Base-by-base conservation (phyloP, 2,888 invertebrate species). In the Isotomurus palustris region DNA sequence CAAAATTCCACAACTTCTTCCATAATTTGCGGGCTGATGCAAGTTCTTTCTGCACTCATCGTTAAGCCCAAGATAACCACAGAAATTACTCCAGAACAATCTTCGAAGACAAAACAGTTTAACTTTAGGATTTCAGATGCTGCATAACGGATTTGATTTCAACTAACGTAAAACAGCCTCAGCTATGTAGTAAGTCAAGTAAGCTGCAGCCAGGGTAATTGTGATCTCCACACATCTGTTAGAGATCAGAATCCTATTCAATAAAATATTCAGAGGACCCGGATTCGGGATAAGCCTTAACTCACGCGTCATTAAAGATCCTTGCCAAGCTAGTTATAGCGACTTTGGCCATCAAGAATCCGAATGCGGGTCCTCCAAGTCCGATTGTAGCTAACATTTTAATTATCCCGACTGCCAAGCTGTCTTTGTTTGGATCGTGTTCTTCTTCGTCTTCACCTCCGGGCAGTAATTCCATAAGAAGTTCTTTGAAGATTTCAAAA, bases 31-130 rank as follows among this genome's bases (percentile, higher is more conserved):
- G 77, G 77, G 57, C 76, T 77, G 56, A 77, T 75, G 67, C 73
- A 74, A 35, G 76, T 75, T 53, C 74, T 72, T 55, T 77, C 74
- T 1, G 72, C 71, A 61, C 73, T 76, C 62, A 78, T 68, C 1
- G 72, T 49, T 81, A 78, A 76, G 0, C 77, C 77, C 3, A 77
- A 76, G 25, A 76, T 73, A 1, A 78, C 76, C 14, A 78, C 74
- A 12, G 78, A 76, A 69, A 78, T 69, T 2, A 78, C 77, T 0
- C 77, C 77, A 2, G 77, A 77, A 36, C 77, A 74, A n/a, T n/a
- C n/a, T n/a, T n/a, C n/a, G n/a, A n/a, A n/a, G n/a, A n/a, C n/a
- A n/a, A n/a, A n/a, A n/a, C n/a, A n/a, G n/a, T n/a, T n/a, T n/a
- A n/a, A n/a, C n/a, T n/a, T n/a, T n/a, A n/a, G n/a, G n/a, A n/a